Evolutionary conservation across 2,113 vertebrate species (phyloP).

Genomic region (Tachysurus fulvidraco): DNA sequence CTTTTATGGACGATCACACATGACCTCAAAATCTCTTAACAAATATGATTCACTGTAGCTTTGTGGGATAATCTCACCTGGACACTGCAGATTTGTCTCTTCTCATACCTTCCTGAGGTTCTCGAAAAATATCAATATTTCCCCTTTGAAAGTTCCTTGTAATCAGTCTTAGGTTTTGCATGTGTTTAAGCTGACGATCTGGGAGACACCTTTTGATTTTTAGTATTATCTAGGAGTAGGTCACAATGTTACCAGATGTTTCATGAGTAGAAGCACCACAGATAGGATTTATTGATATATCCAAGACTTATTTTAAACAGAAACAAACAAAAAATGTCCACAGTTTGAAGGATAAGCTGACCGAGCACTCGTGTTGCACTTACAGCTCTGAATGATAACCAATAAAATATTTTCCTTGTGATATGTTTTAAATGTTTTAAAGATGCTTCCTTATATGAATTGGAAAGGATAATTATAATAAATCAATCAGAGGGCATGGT

Average conservation of each 20-base stretch:
- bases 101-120: neutral
- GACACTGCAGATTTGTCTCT: neutral
- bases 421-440: neutral
- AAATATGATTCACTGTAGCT: neutral
- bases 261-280: neutral
- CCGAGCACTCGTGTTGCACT: neutral
- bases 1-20: neutral
- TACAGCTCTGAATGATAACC: neutral
- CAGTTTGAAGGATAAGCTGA: neutral
- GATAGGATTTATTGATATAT: neutral
- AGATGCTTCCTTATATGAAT: neutral
- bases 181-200: neutral
- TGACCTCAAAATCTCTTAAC: neutral
- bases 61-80: neutral
- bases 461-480: too few species aligned
- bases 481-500: too few species aligned
- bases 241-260: neutral
- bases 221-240: neutral
- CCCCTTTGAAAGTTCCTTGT: neutral
- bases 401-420: neutral
- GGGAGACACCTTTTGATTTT: neutral
- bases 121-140: neutral
- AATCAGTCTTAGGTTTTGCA: neutral
- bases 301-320: neutral
- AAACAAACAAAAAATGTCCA: neutral